phyloP scores from a whole-genome alignment of 2,797 vertebrate genomes.

The Amniataba percoides region DNA sequence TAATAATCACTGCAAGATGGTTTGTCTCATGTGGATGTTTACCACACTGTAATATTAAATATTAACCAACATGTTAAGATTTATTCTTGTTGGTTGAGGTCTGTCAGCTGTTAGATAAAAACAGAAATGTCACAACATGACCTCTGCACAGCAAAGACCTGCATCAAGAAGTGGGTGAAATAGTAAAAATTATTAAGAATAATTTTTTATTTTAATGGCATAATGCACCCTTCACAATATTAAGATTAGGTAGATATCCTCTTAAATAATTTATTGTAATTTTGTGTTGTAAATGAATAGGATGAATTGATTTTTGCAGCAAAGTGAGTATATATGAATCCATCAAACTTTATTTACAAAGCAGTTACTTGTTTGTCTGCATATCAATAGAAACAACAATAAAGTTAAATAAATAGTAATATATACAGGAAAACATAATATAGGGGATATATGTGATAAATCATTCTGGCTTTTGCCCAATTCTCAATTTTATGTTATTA shows the following conservation, averaged over 20 bases:
- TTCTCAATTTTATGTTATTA: too few species aligned
- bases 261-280: neutral
- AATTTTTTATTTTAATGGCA: too few species aligned
- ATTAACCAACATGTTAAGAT: neutral
- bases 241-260: neutral
- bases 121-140: constrained; percentile 19
- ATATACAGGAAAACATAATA: too few species aligned
- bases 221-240: neutral
- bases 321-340: neutral
- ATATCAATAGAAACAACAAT: too few species aligned
- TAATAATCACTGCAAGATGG: neutral
- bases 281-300: neutral
- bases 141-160: neutral
- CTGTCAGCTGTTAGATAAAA: neutral
- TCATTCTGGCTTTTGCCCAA: neutral
- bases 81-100: neutral
- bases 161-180: neutral
- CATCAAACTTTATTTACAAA: too few species aligned
- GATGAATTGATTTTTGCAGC: neutral
- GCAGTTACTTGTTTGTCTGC: too few species aligned
- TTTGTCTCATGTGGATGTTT: neutral
- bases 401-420: too few species aligned
- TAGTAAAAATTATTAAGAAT: neutral
- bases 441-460: too few species aligned
- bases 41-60: neutral